Conservation (phyloP, 2,113 vertebrate species). For the Mastomys natalensis region DNA sequence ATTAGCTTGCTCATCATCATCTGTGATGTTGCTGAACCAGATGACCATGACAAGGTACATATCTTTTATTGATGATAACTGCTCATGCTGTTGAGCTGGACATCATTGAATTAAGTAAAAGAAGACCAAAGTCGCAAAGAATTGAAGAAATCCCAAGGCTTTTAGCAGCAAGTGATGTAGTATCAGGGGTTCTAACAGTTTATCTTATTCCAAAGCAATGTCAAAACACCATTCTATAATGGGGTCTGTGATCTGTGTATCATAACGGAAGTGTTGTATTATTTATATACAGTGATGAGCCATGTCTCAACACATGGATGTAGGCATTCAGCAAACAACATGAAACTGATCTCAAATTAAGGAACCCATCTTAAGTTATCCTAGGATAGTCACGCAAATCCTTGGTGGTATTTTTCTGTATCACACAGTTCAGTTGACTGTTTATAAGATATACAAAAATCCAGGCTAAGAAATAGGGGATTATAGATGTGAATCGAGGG, state of each 20-base stretch:
- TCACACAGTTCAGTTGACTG: not conserved
- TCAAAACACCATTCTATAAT: not conserved
- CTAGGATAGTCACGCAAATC: not conserved
- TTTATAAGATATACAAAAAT: constrained; percentile 14
- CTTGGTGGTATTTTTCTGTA: not conserved
- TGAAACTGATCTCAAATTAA: not conserved
- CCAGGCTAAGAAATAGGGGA: not conserved
- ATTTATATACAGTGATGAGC: not conserved
- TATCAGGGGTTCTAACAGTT: not conserved
- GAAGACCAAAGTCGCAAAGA: not conserved
- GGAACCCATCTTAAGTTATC: not conserved
- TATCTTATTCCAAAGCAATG: not conserved
- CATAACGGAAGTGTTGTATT: not conserved
- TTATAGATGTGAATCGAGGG: not conserved
- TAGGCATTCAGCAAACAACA: not conserved
- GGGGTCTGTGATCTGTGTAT: not conserved
- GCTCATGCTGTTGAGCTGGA: not conserved
- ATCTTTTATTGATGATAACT: not conserved
- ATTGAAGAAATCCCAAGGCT: not conserved
- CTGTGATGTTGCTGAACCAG: not conserved
- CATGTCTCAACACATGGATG: not conserved
- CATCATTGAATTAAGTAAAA: not conserved
- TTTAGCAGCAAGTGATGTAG: not conserved
- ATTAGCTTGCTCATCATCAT: not conserved
- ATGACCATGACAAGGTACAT: not conserved